These are phyloP conservation scores for Enteromius radiatus DNA, from an alignment of 2,797 vertebrate species.

Conservation along the genomic window DNA sequence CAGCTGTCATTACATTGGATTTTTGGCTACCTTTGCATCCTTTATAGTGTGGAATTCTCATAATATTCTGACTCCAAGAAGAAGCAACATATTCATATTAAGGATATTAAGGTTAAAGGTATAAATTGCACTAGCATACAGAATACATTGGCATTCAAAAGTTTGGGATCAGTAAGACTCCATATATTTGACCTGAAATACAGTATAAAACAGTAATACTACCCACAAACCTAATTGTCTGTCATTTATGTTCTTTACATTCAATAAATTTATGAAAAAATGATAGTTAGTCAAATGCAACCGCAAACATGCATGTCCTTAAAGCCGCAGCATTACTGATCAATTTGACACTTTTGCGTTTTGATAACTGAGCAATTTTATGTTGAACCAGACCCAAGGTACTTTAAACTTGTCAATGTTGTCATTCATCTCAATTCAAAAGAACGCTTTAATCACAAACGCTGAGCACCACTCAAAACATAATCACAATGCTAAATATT, in stretches of 20 bases:
- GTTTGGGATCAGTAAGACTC: not conserved
- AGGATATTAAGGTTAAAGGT: not conserved
- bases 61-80: not conserved
- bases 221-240: not conserved
- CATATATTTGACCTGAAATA: not conserved
- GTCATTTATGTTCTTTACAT: not conserved
- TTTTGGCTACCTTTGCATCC: not conserved
- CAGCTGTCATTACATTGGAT: not conserved
- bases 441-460: constrained; percentile 39
- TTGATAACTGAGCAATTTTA: constrained; percentile 14
- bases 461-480: constrained; percentile 25
- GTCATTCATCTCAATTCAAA: constrained; percentile 24
- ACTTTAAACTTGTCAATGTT: constrained; percentile 11
- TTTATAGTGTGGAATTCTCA: not conserved
- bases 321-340: not conserved
- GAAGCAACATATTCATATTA: not conserved
- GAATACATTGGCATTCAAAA: not conserved
- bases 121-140: not conserved
- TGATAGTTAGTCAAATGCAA: not conserved
- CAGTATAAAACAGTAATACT: not conserved
- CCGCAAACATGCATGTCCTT: not conserved
- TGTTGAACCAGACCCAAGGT: constrained; percentile 30
- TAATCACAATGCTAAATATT: constrained; percentile 46
- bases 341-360: constrained; percentile 1
- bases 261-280: not conserved